Conservation (phyloP, 2,113 vertebrate genomes). For the Xiphorhynchus elegans region DNA sequence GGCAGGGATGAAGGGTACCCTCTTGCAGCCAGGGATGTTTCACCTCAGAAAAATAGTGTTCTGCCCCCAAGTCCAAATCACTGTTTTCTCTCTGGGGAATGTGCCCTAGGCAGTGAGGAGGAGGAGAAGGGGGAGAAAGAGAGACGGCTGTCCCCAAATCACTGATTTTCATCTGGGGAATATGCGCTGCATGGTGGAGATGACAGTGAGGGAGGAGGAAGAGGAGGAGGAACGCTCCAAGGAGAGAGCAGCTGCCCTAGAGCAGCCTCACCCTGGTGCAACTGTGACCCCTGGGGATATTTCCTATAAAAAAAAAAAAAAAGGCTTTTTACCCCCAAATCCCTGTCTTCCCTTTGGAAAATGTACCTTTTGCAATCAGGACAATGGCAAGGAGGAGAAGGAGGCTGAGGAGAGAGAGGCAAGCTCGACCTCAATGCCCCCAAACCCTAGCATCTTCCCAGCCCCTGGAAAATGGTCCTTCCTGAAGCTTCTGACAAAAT, state of each 20-base stretch:
- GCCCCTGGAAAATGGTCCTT: neutral
- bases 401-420: neutral
- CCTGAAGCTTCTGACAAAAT: neutral
- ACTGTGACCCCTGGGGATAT: neutral
- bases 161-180: neutral
- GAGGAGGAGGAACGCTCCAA: fast-evolving
- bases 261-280: neutral
- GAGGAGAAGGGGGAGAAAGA: neutral
- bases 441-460: neutral
- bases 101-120: neutral
- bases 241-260: neutral
- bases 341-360: neutral
- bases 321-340: neutral
- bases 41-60: neutral
- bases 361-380: neutral
- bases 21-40: neutral
- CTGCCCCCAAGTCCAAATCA: neutral
- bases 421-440: neutral
- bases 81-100: neutral
- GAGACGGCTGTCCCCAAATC: neutral
- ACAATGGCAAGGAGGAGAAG: neutral
- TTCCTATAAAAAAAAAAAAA: neutral
- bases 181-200: neutral
- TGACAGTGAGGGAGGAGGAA: neutral
- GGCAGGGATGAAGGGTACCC: too few species aligned